A percentile compares a stretch with the other conserved stretches of the same genome.
phyloP scores from a whole-genome alignment of 2,888 invertebrate species.

The Mythimna vitellina region DNA sequence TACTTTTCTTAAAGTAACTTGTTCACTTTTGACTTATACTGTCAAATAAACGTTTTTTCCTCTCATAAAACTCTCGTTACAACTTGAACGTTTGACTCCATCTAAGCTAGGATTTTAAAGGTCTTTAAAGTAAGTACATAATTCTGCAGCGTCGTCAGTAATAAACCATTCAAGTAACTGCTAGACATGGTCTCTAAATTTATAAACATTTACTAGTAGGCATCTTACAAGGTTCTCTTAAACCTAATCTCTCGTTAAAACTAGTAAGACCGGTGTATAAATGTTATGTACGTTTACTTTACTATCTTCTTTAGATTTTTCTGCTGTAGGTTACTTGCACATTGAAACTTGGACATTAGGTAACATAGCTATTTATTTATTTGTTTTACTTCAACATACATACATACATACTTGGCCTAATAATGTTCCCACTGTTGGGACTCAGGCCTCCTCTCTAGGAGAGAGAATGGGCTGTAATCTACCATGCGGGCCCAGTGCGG shows the following conservation, averaged over 20 bases:
- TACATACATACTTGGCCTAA: too few relatives aligned
- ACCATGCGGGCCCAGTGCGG: too few relatives aligned
- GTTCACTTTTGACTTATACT: not conserved
- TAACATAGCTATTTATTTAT: not conserved
- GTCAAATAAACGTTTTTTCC: not conserved
- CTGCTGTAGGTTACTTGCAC: not conserved
- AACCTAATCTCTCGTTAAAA: conserved; percentile 11
- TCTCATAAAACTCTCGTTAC: not conserved
- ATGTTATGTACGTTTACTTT: not conserved
- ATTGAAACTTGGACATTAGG: conserved; percentile 1
- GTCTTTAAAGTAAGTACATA: conserved; percentile 4
- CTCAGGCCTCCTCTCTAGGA: too few relatives aligned
- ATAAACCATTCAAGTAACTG: conserved; percentile 17
- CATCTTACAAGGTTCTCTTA: conserved; percentile 3
- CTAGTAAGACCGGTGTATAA: conserved; percentile 21
- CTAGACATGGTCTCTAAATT: conserved; percentile 3
- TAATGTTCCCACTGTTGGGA: too few relatives aligned
- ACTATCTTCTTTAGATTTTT: conserved; percentile 20
- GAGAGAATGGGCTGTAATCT: too few relatives aligned
- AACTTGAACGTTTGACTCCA: not conserved
- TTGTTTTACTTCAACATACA: not conserved
- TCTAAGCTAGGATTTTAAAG: conserved; percentile 3
- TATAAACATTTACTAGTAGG: conserved; percentile 28
- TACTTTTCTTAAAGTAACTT: not conserved
- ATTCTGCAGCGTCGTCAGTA: conserved; percentile 12